Evolutionary conservation across 1,140 invertebrate genomes (phyloP), one percentile per base, ranked within the genome.

Genomic region (Lasioglossum albipes): DNA sequence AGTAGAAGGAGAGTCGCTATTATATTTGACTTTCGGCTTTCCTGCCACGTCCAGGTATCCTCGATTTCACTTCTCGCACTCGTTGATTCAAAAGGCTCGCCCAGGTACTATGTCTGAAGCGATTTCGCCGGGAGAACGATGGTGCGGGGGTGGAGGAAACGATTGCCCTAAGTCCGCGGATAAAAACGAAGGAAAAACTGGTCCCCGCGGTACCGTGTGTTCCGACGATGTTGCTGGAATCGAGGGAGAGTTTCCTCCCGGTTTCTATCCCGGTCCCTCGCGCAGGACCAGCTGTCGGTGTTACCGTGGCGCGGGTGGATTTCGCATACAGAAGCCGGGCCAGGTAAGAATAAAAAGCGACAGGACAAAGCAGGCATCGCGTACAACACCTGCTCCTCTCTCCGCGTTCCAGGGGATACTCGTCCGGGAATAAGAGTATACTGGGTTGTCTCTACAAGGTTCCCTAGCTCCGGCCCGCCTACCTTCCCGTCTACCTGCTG

Each of bases 21-120:
- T 86, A 86, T 83, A 86, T 85, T 79, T 81, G 80, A 85, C 84
- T 86, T 86, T 84, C 72, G 62, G 71, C 65, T 86, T 74, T 82
- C 65, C 73, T 79, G 59, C 72, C 84, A 85, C 79, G 42, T 75
- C 75, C 68, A 36, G 66, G 57, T 85, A 86, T 75, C 71, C 66
- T 49, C 65, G 42, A 68, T 59, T 79, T 83, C 57, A 83, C 75
- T 61, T n/a, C 18, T 54, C 49, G 9, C 27, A 10, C 13, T 13
- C 45, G 66, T 20, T 13, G 49, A 62, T 59, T 78, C 71, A 66
- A 82, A 85, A 61, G 72, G 31, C 57, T 72, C 16, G 64, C 16
- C 41, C 18, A 42, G 45, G 73, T 66, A 66, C 52, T 20, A 20
- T 18, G 45, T 59, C 64, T 41, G n/a, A 61, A 65, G 54, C 36